These are phyloP conservation scores for Meandrusa payeni DNA, from an alignment of 2,888 invertebrate genomes.

Conservation along the genomic window DNA sequence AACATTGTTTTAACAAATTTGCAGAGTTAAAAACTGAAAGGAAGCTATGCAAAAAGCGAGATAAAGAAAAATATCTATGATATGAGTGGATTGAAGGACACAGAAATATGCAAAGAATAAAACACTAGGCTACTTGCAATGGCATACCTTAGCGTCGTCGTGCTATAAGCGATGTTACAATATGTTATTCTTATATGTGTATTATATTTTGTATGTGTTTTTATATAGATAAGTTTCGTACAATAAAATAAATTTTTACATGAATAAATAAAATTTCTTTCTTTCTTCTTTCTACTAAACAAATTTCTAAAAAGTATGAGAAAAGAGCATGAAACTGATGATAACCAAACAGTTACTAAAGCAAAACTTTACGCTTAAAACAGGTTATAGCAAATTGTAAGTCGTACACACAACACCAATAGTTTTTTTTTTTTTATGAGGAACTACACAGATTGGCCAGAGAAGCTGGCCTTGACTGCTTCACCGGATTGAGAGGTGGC, in stretches of 20 bases:
- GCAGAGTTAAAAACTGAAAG: constrained; percentile 62
- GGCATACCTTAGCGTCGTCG: constrained; percentile 6
- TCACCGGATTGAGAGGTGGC: too few relatives aligned
- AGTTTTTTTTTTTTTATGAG: too few relatives aligned
- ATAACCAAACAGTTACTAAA: constrained; percentile 18
- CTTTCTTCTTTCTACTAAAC: too few relatives aligned
- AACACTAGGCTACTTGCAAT: constrained; percentile 19
- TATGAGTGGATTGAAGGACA: constrained; percentile 76
- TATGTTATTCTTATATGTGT: too few relatives aligned
- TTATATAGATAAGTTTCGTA: too few relatives aligned
- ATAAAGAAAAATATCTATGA: constrained; percentile 60
- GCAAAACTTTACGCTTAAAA: constrained; percentile 23
- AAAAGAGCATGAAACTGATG: constrained; percentile 3
- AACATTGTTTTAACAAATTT: constrained; percentile 44
- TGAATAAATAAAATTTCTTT: too few relatives aligned
- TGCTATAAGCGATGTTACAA: constrained; percentile 4
- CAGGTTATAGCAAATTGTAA: constrained; percentile 36
- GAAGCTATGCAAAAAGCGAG: constrained; percentile 58
- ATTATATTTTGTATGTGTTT: too few relatives aligned
- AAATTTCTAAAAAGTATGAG: constrained; percentile 2
- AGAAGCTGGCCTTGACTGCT: too few relatives aligned
- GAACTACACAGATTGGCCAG: too few relatives aligned
- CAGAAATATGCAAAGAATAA: constrained; percentile 58
- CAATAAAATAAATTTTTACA: too few relatives aligned
- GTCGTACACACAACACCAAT: constrained; percentile 42